Base-by-base conservation (phyloP, 2,888 invertebrate genomes). In the Epinotia brunnichana region DNA sequence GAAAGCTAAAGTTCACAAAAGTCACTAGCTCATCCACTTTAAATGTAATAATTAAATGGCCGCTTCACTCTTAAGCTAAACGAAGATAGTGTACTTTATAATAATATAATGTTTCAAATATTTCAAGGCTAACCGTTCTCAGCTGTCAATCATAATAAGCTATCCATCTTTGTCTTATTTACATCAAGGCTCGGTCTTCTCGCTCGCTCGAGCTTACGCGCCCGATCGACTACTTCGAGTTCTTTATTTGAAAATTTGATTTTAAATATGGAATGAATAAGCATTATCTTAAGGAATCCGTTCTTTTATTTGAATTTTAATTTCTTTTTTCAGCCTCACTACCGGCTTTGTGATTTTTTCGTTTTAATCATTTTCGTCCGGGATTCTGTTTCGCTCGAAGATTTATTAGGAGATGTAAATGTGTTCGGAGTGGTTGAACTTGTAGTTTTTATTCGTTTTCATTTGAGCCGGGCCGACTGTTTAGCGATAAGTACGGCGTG, bases 71-170 rank as follows among this genome's bases (percentile, higher is more conserved):
- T 82, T 84, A 84, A 87, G 90, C 83, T 82, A 77, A 83, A 84
- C 82, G 83, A 89, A 91, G 89, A 92, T 92, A 91, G 92, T 91
- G 92, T 93, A 92, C 92, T 93, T 92, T 91, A 91, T 92, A 92
- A 90, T 91, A 92, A 91, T 93, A 92, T 92, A 92, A 93, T 92
- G 93, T 92, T 93, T 92, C 92, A 92, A 93, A 92, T 93, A 93
- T 93, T 93, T 92, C 93, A 93, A 93, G 93, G 93, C 90, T 91
- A 92, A 92, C 92, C 92, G 92, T 92, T 92, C 92, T 92, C 90
- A 93, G 91, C 93, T 93, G 93, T 93, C 93, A 93, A 93, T 93
- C 93, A 93, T 93, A 92, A 92, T 92, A 92, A 90, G 90, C 88
- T 90, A 88, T 87, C 88, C 82, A 82, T 91, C 92, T 89, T 88